These are phyloP conservation scores for Grallaria varia DNA, from an alignment of 2,113 vertebrate genomes.

Conservation along the genomic window DNA sequence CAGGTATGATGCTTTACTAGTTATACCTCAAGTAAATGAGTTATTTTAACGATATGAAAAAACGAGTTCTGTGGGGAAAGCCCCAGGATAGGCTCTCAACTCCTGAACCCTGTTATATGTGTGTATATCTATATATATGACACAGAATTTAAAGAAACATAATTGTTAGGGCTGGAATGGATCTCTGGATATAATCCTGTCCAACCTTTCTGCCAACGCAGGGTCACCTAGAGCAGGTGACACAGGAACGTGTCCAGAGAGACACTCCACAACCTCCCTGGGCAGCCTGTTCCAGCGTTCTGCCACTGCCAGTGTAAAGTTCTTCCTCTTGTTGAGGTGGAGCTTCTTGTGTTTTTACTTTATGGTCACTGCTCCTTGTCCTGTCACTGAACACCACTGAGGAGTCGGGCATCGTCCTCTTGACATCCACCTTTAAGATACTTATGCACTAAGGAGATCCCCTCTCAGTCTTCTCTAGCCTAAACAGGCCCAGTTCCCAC, in stretches of 20 bases:
- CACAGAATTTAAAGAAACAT: neutral
- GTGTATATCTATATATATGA: rapidly evolving
- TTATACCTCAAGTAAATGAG: neutral
- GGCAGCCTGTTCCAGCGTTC: neutral
- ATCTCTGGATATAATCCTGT: neutral
- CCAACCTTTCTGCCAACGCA: neutral
- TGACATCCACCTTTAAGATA: neutral
- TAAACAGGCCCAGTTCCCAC: neutral
- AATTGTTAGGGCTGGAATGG: neutral
- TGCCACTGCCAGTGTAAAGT: neutral
- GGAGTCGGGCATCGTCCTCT: neutral
- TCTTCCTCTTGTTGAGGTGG: neutral
- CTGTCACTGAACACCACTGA: neutral
- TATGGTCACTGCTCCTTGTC: neutral
- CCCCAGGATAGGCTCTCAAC: rapidly evolving
- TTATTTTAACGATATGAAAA: neutral
- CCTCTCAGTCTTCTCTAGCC: too few species aligned
- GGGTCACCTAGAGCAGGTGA: neutral
- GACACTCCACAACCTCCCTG: neutral
- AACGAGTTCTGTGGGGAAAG: neutral
- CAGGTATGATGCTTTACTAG: neutral
- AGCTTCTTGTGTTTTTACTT: neutral
- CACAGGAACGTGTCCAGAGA: neutral
- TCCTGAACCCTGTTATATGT: rapidly evolving
- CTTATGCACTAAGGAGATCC: rapidly evolving